phyloP scores from a whole-genome alignment of 2,888 invertebrate genomes.

The Aphidius colemani region DNA sequence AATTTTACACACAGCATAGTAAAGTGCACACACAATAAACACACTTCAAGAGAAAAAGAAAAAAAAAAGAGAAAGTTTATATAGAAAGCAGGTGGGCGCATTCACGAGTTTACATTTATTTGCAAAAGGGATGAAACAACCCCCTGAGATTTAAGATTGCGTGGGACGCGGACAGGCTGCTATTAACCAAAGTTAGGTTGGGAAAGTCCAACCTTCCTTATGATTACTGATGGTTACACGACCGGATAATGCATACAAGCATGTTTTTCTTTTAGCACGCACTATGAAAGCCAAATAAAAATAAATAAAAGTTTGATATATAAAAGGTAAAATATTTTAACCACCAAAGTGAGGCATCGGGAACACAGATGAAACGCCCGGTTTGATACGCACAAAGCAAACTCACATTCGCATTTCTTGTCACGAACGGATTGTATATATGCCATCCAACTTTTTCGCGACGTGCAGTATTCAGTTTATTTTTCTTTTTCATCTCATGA shows the following conservation, averaged over 20 bases:
- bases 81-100: background rate
- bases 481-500: background rate
- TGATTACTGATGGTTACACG: background rate
- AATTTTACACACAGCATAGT: too few species aligned
- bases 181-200: conserved; percentile 25
- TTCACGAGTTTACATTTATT: conserved; percentile 31
- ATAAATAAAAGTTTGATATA: background rate
- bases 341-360: background rate
- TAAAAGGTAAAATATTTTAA: background rate
- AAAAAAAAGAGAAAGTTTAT: background rate
- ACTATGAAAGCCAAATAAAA: conserved; percentile 29
- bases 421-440: conserved; percentile 10
- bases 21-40: too few species aligned
- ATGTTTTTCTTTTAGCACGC: conserved; percentile 27
- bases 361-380: conserved; percentile 1
- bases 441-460: conserved; percentile 2
- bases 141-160: conserved; percentile 35
- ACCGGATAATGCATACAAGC: conserved; percentile 1
- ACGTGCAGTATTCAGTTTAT: conserved; percentile 4
- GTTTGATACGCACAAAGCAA: conserved; percentile 22
- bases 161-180: conserved; percentile 38
- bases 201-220: too few species aligned
- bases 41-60: background rate
- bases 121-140: conserved; percentile 31
- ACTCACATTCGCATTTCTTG: conserved; percentile 18